Evolutionary conservation across 2,797 vertebrate species (phyloP).

Genomic region (Poliocrania exsul): DNA sequence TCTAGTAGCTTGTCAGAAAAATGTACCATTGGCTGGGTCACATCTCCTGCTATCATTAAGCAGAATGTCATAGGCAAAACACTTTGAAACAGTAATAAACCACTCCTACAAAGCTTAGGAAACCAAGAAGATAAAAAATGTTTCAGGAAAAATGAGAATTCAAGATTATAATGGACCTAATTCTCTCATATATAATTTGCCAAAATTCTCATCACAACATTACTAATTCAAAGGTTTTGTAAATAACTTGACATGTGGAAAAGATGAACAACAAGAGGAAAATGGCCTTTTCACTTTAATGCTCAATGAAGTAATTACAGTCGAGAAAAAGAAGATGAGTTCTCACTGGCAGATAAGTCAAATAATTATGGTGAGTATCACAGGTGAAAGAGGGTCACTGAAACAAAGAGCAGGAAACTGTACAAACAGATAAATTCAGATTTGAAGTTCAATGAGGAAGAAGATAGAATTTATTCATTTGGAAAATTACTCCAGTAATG

Average conservation of each 20-base stretch:
- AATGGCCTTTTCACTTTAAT: conserved; percentile 61
- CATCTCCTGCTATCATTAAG: conserved; percentile 30
- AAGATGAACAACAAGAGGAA: conserved; percentile 52
- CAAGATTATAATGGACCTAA: background rate
- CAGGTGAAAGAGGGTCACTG: conserved; percentile 66
- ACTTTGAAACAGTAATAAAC: conserved; percentile 28
- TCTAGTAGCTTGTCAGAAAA: conserved; percentile 39
- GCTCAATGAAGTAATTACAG: conserved; percentile 48
- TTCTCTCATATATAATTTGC: conserved; percentile 1
- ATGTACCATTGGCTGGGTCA: conserved; percentile 31
- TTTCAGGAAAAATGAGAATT: conserved; percentile 53
- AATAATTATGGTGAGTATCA: conserved; percentile 69
- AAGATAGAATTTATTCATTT: conserved; percentile 77
- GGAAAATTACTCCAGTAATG: conserved; percentile 66
- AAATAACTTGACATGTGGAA: conserved; percentile 67
- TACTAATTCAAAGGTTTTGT: conserved; percentile 61
- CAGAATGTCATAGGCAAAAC: conserved; percentile 35
- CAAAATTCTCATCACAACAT: conserved; percentile 54
- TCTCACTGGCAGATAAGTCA: conserved; percentile 62
- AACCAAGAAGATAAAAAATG: conserved; percentile 17
- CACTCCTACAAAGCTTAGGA: background rate
- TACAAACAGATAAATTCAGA: conserved; percentile 74
- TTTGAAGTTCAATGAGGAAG: conserved; percentile 70
- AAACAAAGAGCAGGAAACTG: conserved; percentile 76
- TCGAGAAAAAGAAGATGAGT: conserved; percentile 33